Base-by-base conservation (phyloP, 2,113 vertebrate genomes). In the Nothobranchius kuhntae region DNA sequence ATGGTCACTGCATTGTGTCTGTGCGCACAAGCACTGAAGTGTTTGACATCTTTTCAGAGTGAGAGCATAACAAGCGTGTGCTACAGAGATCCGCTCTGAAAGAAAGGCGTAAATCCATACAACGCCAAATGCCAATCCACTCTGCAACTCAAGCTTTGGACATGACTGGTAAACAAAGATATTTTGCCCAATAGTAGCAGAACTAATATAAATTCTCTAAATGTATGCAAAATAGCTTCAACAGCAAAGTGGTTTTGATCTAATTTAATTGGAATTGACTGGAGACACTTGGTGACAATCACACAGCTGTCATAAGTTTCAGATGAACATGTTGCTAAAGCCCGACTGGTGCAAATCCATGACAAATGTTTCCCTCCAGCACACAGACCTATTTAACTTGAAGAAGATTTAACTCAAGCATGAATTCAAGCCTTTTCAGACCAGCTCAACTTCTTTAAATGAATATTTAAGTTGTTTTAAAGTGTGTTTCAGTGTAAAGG, bases 301-400 rank as follows among this genome's bases (percentile, higher is more conserved):
- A 52, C 17, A 65, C 59, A 63, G 59, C 59, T 62, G 72, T 62
- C 65, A 45, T 46, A 53, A 68, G 11, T 68, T 63, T 55, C 58
- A 68, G 38, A 40, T 40, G 38, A 6, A 40, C 38, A 40, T 40
- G 7, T 40, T 40, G 6, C 38, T 40, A 40, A 40, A 62, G 51
- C 59, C 46, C 36, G 64, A 55, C 30, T 38, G 56, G 15, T 42
- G n/a, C 58, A 74, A 52, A 51, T 21, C 57, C 61, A 42, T 62
- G 65, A 40, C 65, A 63, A 75, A 68, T 59, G 47, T 68, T 68
- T 53, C 46, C 53, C 54, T 17, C 7, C 51, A 21, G 17, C 42
- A 48, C 14, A 14, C 6, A 15, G 2, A 14, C 15, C 1, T n/a
- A 15, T n/a, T 48, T 40, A 40, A 40, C 38, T 40, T 7, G 9